Evolutionary conservation across 2,888 invertebrate species (phyloP), one percentile per base, ranked within the genome.

Genomic region (Drosophila demipolita): DNA sequence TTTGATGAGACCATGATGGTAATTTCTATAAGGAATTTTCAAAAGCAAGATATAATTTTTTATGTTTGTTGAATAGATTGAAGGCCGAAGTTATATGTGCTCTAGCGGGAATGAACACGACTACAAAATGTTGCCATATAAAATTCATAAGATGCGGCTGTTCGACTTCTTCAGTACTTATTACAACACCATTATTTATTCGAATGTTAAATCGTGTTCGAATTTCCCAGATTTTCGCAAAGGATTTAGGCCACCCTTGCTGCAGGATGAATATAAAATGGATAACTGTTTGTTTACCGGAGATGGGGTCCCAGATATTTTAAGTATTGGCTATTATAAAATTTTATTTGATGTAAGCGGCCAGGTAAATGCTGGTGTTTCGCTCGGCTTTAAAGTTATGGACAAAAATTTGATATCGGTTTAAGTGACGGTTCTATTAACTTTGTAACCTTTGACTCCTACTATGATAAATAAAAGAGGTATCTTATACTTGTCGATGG

Each of bases 1-100:
- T 29, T 15, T 32, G 55, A 57, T 32, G 32, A 57, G 20, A n/a
- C n/a, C 8, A 42, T 7, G 29, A 40, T 32, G 55, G 55, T 55
- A 12, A 55, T 29, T 40, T 26, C 6, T 26, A 15, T 3, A 3
- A 35, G 11, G 12, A 12, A 12, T 12, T 52, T 1, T 3, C 12
- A 6, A n/a, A 49, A 3, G 1, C 20, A 20, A 20, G 12, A 33
- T 20, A 33, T 11, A 26, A 23, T 52, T 23, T 36, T 2, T 3
- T 38, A 17, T 17, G 8, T 17, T 36, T 38, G 40, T 26, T 55
- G 3, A 12, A n/a, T 40, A 55, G 29, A 4, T 55, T 40, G 20
- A 55, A 20, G 2, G 0, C 4, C 1, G 2, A 0, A 32, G 29
- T 29, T 55, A 11, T 29, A 8, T 12, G 11, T 12, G n/a, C 17